Conservation (phyloP, 2,113 vertebrate genomes). For the Theropithecus gelada region DNA sequence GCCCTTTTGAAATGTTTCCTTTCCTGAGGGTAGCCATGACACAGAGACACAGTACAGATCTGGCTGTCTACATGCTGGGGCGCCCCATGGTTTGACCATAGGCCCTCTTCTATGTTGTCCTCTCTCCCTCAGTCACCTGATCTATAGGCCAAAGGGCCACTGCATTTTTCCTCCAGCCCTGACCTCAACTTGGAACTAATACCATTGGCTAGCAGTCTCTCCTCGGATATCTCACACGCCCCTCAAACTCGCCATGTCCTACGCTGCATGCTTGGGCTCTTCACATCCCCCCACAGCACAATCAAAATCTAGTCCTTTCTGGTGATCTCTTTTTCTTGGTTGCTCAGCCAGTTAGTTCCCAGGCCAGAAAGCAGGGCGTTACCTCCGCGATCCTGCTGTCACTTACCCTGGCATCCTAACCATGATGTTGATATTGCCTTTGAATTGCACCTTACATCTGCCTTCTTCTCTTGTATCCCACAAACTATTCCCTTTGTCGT, state of each 20-base stretch:
- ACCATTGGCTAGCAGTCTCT: neutral
- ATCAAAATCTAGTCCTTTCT: neutral
- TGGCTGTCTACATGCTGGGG: neutral
- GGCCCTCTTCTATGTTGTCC: neutral
- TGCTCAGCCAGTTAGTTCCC: too few relatives aligned
- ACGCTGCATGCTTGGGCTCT: neutral
- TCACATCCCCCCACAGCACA: too few relatives aligned
- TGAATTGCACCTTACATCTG: neutral
- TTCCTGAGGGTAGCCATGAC: neutral
- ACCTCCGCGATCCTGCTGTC: neutral
- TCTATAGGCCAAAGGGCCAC: too few relatives aligned
- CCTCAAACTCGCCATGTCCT: neutral
- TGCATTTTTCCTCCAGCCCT: neutral
- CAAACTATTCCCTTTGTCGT: neutral
- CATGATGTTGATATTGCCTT: neutral
- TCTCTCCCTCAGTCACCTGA: neutral
- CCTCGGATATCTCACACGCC: neutral
- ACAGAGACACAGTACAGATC: neutral
- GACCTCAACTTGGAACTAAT: neutral
- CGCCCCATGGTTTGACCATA: neutral
- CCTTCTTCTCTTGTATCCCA: neutral
- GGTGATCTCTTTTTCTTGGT: neutral
- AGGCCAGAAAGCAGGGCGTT: neutral
- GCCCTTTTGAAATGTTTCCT: neutral
- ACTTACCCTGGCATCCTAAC: neutral